phyloP scores from a whole-genome alignment of 2,797 vertebrate species.

The Phataginus tetradactyla region DNA sequence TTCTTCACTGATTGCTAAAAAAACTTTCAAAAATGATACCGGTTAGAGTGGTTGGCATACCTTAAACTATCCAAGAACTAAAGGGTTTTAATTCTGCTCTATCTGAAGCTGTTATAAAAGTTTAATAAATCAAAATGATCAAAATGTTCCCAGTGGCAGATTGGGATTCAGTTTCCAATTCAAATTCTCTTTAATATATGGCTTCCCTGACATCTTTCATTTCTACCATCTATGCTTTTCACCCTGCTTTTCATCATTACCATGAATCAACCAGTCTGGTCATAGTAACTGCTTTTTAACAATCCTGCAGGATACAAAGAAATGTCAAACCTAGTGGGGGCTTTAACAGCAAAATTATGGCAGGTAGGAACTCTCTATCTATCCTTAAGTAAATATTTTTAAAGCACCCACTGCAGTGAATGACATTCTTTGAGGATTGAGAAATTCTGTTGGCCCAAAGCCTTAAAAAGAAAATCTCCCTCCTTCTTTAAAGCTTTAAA shows the following conservation, averaged over 20 bases:
- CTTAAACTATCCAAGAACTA: constrained; percentile 84
- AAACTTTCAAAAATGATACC: constrained; percentile 67
- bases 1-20: constrained; percentile 72
- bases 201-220: constrained; percentile 87
- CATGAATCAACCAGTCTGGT: constrained; percentile 80
- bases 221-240: constrained; percentile 81
- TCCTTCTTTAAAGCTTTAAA: background rate
- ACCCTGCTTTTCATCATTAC: constrained; percentile 85
- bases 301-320: constrained; percentile 80
- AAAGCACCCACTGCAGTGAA: constrained; percentile 45
- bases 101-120: constrained; percentile 88
- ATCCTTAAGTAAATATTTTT: constrained; percentile 85
- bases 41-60: constrained; percentile 65
- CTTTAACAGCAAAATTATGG: constrained; percentile 79
- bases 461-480: background rate
- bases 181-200: constrained; percentile 88
- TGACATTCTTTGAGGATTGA: constrained; percentile 69
- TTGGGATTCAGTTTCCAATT: constrained; percentile 88
- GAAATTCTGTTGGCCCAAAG: constrained; percentile 53
- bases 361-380: constrained; percentile 82
- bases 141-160: constrained; percentile 89
- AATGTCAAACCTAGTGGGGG: constrained; percentile 81
- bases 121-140: constrained; percentile 92
- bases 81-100: constrained; percentile 86
- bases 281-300: constrained; percentile 83